Evolutionary conservation across 2,113 vertebrate genomes (phyloP).

Genomic region (Pseudorhombus dupliciocellatus): DNA sequence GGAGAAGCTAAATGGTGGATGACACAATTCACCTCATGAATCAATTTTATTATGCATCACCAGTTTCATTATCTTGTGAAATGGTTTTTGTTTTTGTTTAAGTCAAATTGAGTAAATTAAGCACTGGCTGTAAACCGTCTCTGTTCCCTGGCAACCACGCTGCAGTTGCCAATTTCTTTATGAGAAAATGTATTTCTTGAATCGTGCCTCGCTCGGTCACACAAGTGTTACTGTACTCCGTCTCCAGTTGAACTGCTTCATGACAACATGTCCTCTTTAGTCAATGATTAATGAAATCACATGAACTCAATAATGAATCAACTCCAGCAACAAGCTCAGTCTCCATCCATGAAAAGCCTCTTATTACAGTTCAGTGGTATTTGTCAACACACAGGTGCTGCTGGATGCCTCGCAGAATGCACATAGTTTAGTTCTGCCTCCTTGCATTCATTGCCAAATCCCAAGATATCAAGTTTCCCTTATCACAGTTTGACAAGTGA

Average conservation of each 20-base stretch:
- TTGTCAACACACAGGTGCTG: background rate
- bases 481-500: background rate
- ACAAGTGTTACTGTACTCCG: background rate
- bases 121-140: background rate
- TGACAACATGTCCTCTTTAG: background rate
- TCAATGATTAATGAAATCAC: background rate
- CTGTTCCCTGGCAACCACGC: slow-evolving; percentile 18
- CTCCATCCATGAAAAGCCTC: background rate
- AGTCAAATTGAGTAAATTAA: background rate
- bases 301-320: background rate
- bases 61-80: background rate
- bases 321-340: background rate
- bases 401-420: background rate
- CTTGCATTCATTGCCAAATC: background rate
- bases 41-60: slow-evolving; percentile 40
- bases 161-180: no score
- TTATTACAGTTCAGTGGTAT: background rate
- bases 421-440: background rate
- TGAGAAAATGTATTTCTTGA: background rate
- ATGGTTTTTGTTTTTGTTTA: background rate
- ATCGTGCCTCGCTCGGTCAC: background rate
- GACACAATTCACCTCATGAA: slow-evolving; percentile 57
- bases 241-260: background rate
- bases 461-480: no score
- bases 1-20: slow-evolving; percentile 45